Evolutionary conservation across 1,140 invertebrate genomes (phyloP).

Genomic region (Macrosteles quadrilineatus): DNA sequence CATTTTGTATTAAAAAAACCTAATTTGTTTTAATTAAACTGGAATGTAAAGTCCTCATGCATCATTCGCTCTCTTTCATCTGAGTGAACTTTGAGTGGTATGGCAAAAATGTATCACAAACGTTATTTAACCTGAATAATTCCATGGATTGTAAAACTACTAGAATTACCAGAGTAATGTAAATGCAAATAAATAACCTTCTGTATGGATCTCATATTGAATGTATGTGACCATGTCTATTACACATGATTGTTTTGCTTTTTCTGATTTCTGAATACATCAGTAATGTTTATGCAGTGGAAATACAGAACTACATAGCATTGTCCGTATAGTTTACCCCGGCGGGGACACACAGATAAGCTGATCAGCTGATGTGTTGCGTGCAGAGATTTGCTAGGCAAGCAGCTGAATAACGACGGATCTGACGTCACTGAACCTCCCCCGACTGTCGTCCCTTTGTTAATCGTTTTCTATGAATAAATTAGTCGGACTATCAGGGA

Average conservation of each 20-base stretch:
- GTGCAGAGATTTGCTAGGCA: background rate
- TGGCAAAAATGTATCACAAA: too few species aligned
- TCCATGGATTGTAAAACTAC: background rate
- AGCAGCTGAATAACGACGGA: background rate
- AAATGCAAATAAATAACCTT: too few species aligned
- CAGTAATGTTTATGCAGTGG: background rate
- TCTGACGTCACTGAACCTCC: background rate
- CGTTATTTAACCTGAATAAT: too few species aligned
- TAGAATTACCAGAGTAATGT: background rate
- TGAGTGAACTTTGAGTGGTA: too few species aligned
- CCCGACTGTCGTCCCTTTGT: background rate
- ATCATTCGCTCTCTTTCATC: too few species aligned
- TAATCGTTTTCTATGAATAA: constrained; percentile 30
- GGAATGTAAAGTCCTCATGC: too few species aligned
- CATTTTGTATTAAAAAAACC: too few species aligned
- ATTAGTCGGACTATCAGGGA: background rate
- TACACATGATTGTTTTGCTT: background rate
- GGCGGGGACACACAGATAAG: background rate
- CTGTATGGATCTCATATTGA: too few species aligned
- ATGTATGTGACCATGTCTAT: background rate
- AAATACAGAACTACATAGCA: background rate
- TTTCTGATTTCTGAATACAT: background rate
- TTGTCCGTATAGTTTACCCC: background rate
- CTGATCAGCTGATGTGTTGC: background rate
- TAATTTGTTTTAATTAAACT: too few species aligned